Percentiles rank a stretch among this genome's conserved stretches.
These are phyloP conservation scores for Pyrocoelia pectoralis DNA, from an alignment of 2,888 invertebrate genomes.

Conservation along the genomic window DNA sequence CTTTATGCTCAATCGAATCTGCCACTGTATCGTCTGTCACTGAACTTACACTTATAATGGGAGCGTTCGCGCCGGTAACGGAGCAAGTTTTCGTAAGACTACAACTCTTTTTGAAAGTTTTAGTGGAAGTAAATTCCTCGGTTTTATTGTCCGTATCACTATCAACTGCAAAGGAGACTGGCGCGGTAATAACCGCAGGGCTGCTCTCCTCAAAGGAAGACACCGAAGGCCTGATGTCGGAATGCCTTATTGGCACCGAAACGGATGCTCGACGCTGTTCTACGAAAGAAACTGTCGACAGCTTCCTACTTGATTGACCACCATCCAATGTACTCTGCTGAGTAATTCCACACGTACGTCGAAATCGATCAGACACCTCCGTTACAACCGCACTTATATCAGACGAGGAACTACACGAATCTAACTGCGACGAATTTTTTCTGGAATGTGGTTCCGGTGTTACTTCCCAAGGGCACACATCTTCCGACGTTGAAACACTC, in stretches of 20 bases:
- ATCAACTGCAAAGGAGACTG: constrained; percentile 42
- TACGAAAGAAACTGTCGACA: constrained; percentile 52
- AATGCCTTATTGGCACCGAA: constrained; percentile 53
- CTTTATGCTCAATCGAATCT: constrained; percentile 34
- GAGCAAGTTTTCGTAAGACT: constrained; percentile 59
- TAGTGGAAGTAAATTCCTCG: constrained; percentile 49
- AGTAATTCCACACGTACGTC: constrained; percentile 69
- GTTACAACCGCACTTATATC: constrained; percentile 70
- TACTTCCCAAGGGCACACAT: constrained; percentile 67
- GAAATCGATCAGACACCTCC: constrained; percentile 67
- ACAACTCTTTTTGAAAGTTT: constrained; percentile 56
- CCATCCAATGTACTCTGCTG: constrained; percentile 75
- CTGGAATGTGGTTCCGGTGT: constrained; percentile 57
- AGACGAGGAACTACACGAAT: constrained; percentile 78
- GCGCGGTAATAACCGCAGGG: constrained; percentile 40
- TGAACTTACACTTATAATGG: constrained; percentile 78
- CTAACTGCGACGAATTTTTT: constrained; percentile 73
- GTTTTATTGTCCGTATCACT: constrained; percentile 56
- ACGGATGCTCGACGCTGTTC: constrained; percentile 59
- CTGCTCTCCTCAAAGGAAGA: constrained; percentile 62
- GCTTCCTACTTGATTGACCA: constrained; percentile 49
- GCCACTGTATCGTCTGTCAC: constrained; percentile 68
- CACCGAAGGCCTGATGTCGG: constrained; percentile 52
- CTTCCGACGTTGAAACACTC: constrained; percentile 62
- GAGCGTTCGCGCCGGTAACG: constrained; percentile 58